Conservation (phyloP, 2,113 vertebrate genomes). For the Dasyurus viverrinus region DNA sequence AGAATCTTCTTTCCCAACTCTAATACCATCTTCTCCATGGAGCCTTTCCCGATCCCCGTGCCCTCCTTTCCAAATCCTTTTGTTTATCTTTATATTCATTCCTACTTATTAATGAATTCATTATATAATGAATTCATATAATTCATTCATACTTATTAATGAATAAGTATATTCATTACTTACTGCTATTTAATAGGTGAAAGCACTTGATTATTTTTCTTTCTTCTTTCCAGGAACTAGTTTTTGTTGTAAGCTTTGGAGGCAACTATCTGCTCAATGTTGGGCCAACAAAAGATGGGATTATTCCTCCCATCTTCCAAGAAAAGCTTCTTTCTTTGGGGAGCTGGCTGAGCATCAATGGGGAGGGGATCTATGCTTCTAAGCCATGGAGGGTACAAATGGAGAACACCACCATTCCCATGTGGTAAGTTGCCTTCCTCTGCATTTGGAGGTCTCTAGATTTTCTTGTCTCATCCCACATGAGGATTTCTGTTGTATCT, state of each 20-base stretch:
- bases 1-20: background rate
- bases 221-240: slow-evolving; percentile 88
- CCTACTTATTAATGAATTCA: too few relatives aligned
- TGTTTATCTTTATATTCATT: background rate
- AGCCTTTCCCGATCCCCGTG: background rate
- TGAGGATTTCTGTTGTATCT: background rate
- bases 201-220: background rate
- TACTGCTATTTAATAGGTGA: background rate
- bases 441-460: background rate
- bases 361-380: slow-evolving; percentile 93
- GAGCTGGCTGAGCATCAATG: slow-evolving; percentile 91
- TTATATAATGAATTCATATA: too few relatives aligned
- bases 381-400: slow-evolving; percentile 91
- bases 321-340: slow-evolving; percentile 92
- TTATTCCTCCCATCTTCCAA: slow-evolving; percentile 92
- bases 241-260: slow-evolving; percentile 91
- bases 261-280: slow-evolving; percentile 98
- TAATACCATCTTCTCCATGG: background rate
- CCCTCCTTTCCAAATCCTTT: background rate
- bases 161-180: too few relatives aligned
- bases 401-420: slow-evolving; percentile 84
- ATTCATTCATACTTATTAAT: too few relatives aligned
- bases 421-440: slow-evolving; percentile 86
- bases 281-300: slow-evolving; percentile 93
- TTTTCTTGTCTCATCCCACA: background rate